These are phyloP conservation scores for Dolichoris vasculosae DNA, from an alignment of 1,140 invertebrate species.

Conservation along the genomic window DNA sequence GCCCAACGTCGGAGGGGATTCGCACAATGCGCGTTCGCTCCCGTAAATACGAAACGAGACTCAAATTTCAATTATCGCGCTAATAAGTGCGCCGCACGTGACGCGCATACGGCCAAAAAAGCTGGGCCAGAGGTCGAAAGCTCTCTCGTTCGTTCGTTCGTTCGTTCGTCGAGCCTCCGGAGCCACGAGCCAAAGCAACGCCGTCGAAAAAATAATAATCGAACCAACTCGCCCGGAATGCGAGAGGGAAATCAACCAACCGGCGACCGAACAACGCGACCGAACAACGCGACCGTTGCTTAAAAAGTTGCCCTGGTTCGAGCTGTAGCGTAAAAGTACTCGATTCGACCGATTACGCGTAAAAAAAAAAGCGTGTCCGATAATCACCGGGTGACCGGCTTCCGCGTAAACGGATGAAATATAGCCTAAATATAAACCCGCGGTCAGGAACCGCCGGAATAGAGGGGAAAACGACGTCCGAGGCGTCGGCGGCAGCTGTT, in stretches of 20 bases:
- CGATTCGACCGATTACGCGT: background rate
- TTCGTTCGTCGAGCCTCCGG: background rate
- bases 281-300: background rate
- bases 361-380: slow-evolving; percentile 36
- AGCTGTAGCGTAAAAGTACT: no score
- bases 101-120: background rate
- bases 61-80: background rate
- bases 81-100: background rate
- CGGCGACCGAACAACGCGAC: background rate
- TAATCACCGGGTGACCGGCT: slow-evolving; percentile 63
- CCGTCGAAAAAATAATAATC: slow-evolving; percentile 16
- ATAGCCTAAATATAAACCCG: slow-evolving; percentile 67
- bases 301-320: no score
- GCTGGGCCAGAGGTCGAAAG: background rate
- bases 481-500: slow-evolving; percentile 49
- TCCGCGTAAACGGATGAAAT: slow-evolving; percentile 59
- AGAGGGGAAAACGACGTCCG: slow-evolving; percentile 52
- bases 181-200: background rate
- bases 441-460: slow-evolving; percentile 47
- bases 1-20: background rate
- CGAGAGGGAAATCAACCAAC: background rate
- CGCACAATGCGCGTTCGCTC: background rate
- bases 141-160: no score
- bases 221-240: background rate
- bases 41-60: slow-evolving; percentile 5